Evolutionary conservation across 2,797 vertebrate genomes (phyloP), one percentile per base, ranked within the genome.

Genomic region (Onychomys leucogaster): DNA sequence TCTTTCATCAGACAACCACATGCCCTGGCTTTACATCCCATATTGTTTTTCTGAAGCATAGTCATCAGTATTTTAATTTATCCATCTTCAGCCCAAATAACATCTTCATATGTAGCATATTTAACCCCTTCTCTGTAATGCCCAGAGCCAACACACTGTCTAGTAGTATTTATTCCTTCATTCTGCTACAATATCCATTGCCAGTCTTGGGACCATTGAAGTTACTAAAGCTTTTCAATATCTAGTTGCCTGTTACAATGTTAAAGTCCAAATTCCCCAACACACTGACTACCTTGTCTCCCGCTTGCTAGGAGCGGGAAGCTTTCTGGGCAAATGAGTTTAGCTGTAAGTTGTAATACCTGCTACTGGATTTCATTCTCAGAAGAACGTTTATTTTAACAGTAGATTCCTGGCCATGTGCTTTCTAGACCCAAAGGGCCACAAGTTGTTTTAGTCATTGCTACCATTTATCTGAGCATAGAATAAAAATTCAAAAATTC

Each of bases 371-470:
- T 86, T 90, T 92, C 92, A 73, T 92, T 94, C 90, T 86, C 61
- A 95, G 65, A 76, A 52, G 67, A 91, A 89, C 90, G 89, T 71
- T 94, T 37, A 95, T 80, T 93, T 94, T 96, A 94, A 93, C 37
- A 91, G 67, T 49, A 1, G 29, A 57, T 90, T 94, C 52, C 75
- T 94, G 29, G 57, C 73, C 77, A 94, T 65, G 61, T 17, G 61
- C 12, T 90, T 96, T 83, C 37, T 91, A 87, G 86, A 87, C 81
- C 34, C 78, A 89, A 89, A 92, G 71, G 52, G 77, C 57, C 59
- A 75, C 71, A 67, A 91, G 23, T 82, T 27, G 86, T 90, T 96
- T 93, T 91, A 63, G 73, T 59, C 59, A 77, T 96, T 90, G 81
- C 34, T 82, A 59, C 12, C 52, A 93, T 94, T 43, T 85, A 63